Base-by-base conservation (phyloP, 2,888 invertebrate species). In the Agriotes lineatus region DNA sequence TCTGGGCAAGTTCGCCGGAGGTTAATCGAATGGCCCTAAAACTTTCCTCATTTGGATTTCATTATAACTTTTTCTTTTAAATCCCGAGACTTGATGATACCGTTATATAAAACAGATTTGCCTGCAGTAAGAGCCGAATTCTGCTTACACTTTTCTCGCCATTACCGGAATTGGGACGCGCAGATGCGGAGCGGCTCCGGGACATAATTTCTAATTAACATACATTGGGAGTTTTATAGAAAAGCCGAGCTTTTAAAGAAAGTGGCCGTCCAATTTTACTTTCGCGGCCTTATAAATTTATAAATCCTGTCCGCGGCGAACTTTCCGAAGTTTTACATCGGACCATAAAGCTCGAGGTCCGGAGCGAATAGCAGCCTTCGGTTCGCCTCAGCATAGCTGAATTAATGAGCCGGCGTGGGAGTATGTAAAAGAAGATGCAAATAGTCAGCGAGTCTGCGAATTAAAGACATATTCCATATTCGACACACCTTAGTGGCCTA, bases 1-100 rank as follows among this genome's bases (percentile, higher is more conserved):
- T 56, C 18, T 39, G 56, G 37, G n/a, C 22, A 44, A 50, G 57
- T 39, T 25, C 45, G 39, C 67, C 62, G 50, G 64, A 71, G 72
- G 71, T 75, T 75, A 76, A 76, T 76, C 73, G 74, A 74, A 75
- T 73, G 69, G 72, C 72, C 71, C 69, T 70, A 63, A 76, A 77
- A 76, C 74, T 77, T 78, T 77, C 72, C 72, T 76, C 76, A 78
- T 77, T 78, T 76, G 71, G 74, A 74, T 76, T 74, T 76, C 76
- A 72, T 77, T 76, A 76, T 75, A 76, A 77, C 76, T 76, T 77
- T 77, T 77, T 75, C 76, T 74, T 68, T 77, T 74, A 74, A 74
- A 64, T 44, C 56, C 37, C 58, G 19, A 63, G 54, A 68, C n/a
- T 39, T 10, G 25, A 35, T 33, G 37, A 35, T 39, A 39, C 37